phyloP scores from a whole-genome alignment of 2,888 invertebrate species.

The Stenodera caucasica region DNA sequence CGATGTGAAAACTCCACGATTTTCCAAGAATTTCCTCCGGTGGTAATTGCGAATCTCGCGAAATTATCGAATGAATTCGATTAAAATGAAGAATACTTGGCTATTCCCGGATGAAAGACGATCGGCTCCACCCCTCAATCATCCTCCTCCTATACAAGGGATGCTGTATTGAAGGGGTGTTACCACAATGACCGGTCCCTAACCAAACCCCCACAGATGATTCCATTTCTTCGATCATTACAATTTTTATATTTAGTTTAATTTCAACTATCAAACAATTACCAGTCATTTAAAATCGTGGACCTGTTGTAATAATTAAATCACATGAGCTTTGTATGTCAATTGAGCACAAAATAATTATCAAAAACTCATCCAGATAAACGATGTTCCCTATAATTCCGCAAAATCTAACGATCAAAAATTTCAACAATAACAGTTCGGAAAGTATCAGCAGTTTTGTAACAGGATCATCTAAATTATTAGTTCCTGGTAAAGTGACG shows the following conservation, averaged over 20 bases:
- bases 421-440: slow-evolving; percentile 24
- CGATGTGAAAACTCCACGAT: too few relatives aligned
- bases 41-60: too few relatives aligned
- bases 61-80: neutral
- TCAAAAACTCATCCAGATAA: slow-evolving; percentile 11
- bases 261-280: slow-evolving; percentile 40
- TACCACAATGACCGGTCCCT: slow-evolving; percentile 44
- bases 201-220: slow-evolving; percentile 38
- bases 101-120: slow-evolving; percentile 25
- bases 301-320: slow-evolving; percentile 23
- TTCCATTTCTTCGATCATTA: neutral
- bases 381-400: slow-evolving; percentile 44
- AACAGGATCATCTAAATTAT: slow-evolving; percentile 44
- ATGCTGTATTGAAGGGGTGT: slow-evolving; percentile 37
- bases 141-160: slow-evolving; percentile 38
- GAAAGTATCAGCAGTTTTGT: slow-evolving; percentile 40
- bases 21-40: too few relatives aligned
- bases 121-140: slow-evolving; percentile 38
- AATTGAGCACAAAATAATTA: slow-evolving; percentile 20
- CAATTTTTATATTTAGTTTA: slow-evolving; percentile 40
- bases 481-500: slow-evolving; percentile 51
- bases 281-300: slow-evolving; percentile 15
- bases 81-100: neutral
- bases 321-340: slow-evolving; percentile 34
- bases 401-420: slow-evolving; percentile 32